Conservation (phyloP, 2,888 invertebrate species). For the Mesopsocus fuscifrons region DNA sequence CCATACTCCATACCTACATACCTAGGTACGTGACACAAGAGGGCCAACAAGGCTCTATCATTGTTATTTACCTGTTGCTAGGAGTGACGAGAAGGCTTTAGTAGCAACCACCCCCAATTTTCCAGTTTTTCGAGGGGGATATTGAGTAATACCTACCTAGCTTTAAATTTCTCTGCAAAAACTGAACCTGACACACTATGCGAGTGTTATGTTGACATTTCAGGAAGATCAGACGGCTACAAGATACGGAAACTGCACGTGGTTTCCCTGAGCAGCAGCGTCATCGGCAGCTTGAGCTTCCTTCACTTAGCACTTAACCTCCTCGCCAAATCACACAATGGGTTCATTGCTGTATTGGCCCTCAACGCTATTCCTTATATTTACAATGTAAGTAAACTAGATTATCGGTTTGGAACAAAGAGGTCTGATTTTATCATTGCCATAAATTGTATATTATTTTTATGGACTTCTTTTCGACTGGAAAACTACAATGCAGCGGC, state of each 20-base stretch:
- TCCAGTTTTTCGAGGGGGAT: too few relatives aligned
- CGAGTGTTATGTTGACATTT: too few relatives aligned
- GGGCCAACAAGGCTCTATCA: too few relatives aligned
- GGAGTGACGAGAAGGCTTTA: too few relatives aligned
- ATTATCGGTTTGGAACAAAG: not conserved
- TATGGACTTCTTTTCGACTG: not conserved
- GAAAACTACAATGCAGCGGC: not conserved
- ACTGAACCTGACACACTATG: too few relatives aligned
- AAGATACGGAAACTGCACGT: not conserved
- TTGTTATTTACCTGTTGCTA: too few relatives aligned
- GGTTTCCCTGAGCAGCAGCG: not conserved
- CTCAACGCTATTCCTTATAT: slow-evolving; percentile 1
- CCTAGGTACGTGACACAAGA: too few relatives aligned
- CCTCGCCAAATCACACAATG: not conserved
- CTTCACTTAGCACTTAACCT: not conserved
- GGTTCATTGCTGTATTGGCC: not conserved
- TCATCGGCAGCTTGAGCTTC: not conserved
- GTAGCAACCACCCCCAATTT: too few relatives aligned
- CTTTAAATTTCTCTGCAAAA: too few relatives aligned
- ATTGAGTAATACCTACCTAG: too few relatives aligned
- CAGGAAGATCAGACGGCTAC: slow-evolving; percentile 5
- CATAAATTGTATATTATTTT: not conserved
- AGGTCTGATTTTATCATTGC: not conserved
- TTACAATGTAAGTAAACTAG: not conserved
- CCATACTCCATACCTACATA: too few relatives aligned